These are phyloP conservation scores for Drosophila nr. perissopoda DNA, from an alignment of 2,888 invertebrate genomes.

Conservation along the genomic window DNA sequence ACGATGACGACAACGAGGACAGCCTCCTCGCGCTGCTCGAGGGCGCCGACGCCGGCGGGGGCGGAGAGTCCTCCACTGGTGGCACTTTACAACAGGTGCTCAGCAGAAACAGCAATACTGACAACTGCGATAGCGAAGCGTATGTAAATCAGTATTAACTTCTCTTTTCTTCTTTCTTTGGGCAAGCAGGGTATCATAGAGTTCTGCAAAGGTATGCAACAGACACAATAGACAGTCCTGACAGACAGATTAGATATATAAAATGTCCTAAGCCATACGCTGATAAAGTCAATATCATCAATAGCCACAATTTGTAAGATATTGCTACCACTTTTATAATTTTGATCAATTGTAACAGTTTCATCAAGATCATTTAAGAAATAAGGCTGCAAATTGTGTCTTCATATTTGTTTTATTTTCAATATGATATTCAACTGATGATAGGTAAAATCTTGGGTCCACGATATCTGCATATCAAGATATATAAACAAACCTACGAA, in stretches of 20 bases:
- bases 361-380: neutral
- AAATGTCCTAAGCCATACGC: neutral
- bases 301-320: neutral
- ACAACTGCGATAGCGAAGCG: conserved; percentile 68
- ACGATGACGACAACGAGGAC: conserved; percentile 68
- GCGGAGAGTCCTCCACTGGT: conserved; percentile 53
- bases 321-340: neutral
- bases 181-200: neutral
- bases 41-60: conserved; percentile 28
- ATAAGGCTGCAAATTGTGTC: neutral
- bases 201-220: neutral
- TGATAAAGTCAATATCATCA: neutral
- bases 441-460: neutral
- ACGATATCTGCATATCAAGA: neutral
- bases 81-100: conserved; percentile 66
- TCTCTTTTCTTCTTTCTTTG: neutral
- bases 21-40: conserved; percentile 64
- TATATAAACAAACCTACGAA: neutral
- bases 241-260: neutral
- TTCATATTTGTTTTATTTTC: neutral
- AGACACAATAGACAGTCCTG: neutral
- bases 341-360: neutral
- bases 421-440: neutral
- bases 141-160: conserved; percentile 41
- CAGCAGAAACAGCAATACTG: conserved; percentile 64